phyloP scores from a whole-genome alignment of 2,113 vertebrate genomes.

The Eudyptes chrysolophus region DNA sequence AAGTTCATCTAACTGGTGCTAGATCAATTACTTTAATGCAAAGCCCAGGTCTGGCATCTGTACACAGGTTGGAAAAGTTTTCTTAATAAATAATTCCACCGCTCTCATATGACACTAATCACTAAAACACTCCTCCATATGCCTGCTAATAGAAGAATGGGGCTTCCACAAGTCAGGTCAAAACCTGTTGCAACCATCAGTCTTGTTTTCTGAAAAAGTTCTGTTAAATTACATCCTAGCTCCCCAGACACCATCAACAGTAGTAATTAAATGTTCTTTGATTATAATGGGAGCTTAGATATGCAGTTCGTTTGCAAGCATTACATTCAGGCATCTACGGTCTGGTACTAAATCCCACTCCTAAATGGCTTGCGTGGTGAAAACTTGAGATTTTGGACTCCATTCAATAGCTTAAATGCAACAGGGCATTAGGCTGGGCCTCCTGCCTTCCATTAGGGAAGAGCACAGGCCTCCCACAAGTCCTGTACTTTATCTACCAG shows the following conservation, averaged over 20 bases:
- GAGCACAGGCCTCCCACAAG: not conserved
- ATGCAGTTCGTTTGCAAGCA: not conserved
- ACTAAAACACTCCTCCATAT: not conserved
- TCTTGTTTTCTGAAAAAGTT: not conserved
- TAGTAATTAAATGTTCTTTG: not conserved
- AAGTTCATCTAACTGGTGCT: not conserved
- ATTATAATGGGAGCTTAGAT: not conserved
- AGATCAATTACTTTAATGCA: not conserved
- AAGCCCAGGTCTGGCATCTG: not conserved
- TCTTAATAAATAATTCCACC: not conserved
- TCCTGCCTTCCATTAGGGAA: not conserved
- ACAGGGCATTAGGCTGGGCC: accelerated
- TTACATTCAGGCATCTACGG: not conserved
- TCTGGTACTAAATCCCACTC: not conserved
- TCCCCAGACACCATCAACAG: not conserved
- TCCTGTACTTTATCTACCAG: not conserved
- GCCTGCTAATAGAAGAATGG: not conserved
- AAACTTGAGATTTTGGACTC: not conserved
- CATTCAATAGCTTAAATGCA: not conserved
- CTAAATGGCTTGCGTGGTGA: not conserved
- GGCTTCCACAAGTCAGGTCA: not conserved
- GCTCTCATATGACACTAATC: not conserved
- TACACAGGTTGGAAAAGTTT: not conserved
- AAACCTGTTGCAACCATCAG: not conserved
- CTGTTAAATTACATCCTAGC: not conserved